Percentiles rank a stretch among this genome's conserved stretches.
These are phyloP conservation scores for Stenolophus ochropezus DNA, from an alignment of 2,888 invertebrate species.

Conservation along the genomic window DNA sequence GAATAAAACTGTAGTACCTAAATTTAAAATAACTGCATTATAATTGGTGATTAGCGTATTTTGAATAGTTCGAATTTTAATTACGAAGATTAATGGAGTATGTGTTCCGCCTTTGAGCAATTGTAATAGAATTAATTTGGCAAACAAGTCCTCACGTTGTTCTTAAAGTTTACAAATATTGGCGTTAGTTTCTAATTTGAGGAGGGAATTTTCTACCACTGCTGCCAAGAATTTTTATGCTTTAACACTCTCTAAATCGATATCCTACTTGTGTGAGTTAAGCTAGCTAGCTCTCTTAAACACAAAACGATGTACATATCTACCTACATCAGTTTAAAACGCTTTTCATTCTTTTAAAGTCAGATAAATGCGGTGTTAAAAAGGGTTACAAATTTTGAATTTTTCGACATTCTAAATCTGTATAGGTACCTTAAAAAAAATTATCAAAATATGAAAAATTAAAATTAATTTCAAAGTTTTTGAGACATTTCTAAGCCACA, in stretches of 20 bases:
- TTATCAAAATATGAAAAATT: no score
- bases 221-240: constrained; percentile 52
- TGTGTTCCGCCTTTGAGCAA: constrained; percentile 10
- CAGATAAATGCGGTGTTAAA: no score
- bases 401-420: no score
- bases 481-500: no score
- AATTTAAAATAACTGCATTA: background rate
- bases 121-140: constrained; percentile 36
- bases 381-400: no score
- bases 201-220: constrained; percentile 14
- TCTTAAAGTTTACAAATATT: constrained; percentile 49
- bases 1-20: no score
- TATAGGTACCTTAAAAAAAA: no score
- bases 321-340: no score
- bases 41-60: background rate
- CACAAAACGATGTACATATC: no score
- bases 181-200: constrained; percentile 45
- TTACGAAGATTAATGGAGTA: background rate
- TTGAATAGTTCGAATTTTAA: constrained; percentile 3
- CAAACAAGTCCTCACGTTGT: constrained; percentile 7
- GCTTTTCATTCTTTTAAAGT: no score
- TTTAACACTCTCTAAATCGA: background rate
- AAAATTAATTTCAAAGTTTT: no score
- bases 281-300: background rate
- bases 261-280: constrained; percentile 1